These are phyloP conservation scores for Leptinotarsa tumamoca DNA, from an alignment of 2,888 invertebrate species.

Conservation along the genomic window DNA sequence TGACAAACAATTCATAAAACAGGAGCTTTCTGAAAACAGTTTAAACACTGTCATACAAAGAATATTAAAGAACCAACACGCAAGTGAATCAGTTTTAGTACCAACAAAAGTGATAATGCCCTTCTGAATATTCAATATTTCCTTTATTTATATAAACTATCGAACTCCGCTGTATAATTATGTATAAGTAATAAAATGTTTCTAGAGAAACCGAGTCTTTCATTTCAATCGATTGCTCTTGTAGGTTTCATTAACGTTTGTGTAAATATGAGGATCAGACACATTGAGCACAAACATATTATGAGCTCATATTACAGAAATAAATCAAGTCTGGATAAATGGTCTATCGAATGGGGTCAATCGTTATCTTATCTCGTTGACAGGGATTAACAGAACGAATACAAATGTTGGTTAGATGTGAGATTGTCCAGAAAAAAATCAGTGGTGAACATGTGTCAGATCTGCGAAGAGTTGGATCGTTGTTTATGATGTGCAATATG, in stretches of 20 bases:
- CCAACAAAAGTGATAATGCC: not conserved
- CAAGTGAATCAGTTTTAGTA: no score
- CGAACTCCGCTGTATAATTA: not conserved
- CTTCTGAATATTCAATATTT: not conserved
- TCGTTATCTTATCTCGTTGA: not conserved
- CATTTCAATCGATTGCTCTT: not conserved
- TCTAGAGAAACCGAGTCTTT: not conserved
- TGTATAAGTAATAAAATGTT: not conserved
- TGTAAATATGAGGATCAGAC: not conserved
- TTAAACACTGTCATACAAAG: no score
- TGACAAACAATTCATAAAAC: no score
- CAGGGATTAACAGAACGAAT: not conserved
- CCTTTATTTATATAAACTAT: not conserved
- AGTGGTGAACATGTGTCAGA: no score
- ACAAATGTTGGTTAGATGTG: no score
- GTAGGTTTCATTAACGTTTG: not conserved
- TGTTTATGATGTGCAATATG: no score
- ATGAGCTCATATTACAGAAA: not conserved
- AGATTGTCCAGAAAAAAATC: no score
- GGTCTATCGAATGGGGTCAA: not conserved
- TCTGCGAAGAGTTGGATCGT: no score
- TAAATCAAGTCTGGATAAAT: constrained; percentile 4
- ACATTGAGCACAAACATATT: not conserved
- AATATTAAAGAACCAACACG: no score
- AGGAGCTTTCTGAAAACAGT: no score